These are phyloP conservation scores for Vipera latastei DNA, from an alignment of 2,797 vertebrate genomes.

Conservation along the genomic window DNA sequence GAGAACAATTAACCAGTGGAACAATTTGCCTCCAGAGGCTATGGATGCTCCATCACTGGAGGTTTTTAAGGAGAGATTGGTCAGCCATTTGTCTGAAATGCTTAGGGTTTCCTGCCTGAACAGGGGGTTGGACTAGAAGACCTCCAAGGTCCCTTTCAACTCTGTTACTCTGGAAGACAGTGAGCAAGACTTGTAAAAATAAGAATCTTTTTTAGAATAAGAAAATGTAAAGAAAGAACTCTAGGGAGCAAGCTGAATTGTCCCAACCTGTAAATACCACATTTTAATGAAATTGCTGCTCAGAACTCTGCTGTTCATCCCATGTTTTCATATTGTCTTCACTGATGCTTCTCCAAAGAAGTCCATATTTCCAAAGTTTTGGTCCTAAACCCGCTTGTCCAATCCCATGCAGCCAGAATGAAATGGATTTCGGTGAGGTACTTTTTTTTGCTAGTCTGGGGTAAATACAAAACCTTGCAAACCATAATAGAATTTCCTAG, in stretches of 20 bases:
- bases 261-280: not conserved
- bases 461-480: not conserved
- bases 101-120: not conserved
- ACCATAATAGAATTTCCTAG: not conserved
- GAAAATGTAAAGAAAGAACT: slow-evolving; percentile 4
- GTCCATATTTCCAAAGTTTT: not conserved
- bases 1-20: not conserved
- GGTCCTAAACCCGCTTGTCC: not conserved
- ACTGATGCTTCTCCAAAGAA: not conserved
- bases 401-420: not conserved
- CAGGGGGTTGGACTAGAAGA: not conserved
- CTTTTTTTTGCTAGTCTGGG: not conserved
- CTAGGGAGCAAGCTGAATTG: slow-evolving; percentile 20
- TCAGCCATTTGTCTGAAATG: not conserved
- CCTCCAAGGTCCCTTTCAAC: not conserved
- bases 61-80: not conserved
- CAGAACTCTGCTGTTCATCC: not conserved
- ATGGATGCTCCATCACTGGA: not conserved
- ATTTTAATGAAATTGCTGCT: not conserved
- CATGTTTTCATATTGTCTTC: not conserved
- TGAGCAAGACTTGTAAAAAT: not conserved
- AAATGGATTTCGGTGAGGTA: not conserved
- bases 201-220: slow-evolving; percentile 29
- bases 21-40: not conserved
- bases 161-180: not conserved